Conservation (phyloP, 2,797 vertebrate genomes). For the Mionectes olivaceus region DNA sequence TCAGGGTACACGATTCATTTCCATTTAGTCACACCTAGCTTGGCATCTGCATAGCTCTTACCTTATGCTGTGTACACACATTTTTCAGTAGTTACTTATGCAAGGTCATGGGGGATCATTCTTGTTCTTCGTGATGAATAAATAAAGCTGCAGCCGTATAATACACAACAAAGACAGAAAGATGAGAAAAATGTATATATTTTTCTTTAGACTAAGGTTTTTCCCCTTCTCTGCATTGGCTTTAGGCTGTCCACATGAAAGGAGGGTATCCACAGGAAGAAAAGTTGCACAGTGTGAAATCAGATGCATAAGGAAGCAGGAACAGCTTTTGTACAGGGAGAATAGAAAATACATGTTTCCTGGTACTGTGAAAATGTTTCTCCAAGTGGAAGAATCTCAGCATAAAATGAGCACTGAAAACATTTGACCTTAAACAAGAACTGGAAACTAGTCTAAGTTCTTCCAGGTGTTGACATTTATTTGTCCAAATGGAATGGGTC, state of each 20-base stretch:
- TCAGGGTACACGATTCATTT: background rate
- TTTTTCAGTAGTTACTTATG: background rate
- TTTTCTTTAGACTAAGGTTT: background rate
- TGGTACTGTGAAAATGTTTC: background rate
- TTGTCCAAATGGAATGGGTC: background rate
- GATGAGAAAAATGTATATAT: background rate
- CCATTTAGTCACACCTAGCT: background rate
- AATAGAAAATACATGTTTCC: background rate
- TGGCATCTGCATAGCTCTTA: background rate
- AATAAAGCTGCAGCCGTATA: background rate
- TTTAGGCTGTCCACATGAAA: background rate
- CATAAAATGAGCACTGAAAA: background rate
- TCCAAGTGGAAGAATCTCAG: background rate
- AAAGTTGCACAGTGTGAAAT: conserved; percentile 15
- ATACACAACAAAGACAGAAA: background rate
- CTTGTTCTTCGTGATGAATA: background rate
- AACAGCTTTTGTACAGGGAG: background rate
- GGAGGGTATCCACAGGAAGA: background rate
- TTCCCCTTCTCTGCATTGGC: background rate
- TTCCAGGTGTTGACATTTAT: background rate
- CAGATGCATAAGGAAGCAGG: background rate
- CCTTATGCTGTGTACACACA: background rate
- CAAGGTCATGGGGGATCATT: background rate
- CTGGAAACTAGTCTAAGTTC: background rate
- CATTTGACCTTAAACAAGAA: background rate